Conservation (phyloP, 2,888 invertebrate species). For the Cephus pygmeus region DNA sequence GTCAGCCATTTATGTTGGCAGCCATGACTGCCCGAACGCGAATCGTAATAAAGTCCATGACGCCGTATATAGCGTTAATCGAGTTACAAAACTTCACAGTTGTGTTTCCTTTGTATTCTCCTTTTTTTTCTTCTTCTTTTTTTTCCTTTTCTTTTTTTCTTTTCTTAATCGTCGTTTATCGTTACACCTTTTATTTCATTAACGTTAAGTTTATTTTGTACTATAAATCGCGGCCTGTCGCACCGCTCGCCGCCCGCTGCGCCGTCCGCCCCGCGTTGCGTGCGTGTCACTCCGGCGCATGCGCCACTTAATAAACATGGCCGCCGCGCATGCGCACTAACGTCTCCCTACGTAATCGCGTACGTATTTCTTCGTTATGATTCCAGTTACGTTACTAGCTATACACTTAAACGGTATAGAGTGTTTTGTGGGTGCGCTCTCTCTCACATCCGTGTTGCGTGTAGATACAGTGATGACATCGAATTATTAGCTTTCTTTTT, state of each 20-base stretch:
- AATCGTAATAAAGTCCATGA: neutral
- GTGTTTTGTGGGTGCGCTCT: constrained; percentile 21
- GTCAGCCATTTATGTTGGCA: neutral
- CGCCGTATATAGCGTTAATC: neutral
- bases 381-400: constrained; percentile 41
- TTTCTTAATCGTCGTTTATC: constrained; percentile 30
- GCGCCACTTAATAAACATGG: neutral
- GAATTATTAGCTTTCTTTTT: constrained; percentile 18
- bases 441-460: constrained; percentile 23
- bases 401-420: constrained; percentile 51
- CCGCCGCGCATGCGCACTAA: neutral
- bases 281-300: constrained; percentile 12
- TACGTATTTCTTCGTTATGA: constrained; percentile 16
- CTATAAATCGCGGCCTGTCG: constrained; percentile 56
- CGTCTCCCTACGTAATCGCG: constrained; percentile 2
- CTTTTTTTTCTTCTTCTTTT: constrained; percentile 10
- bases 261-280: constrained; percentile 34
- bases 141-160: constrained; percentile 8
- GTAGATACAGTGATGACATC: constrained; percentile 34
- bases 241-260: constrained; percentile 36
- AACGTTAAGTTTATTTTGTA: constrained; percentile 59
- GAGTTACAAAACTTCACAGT: neutral
- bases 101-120: constrained; percentile 20
- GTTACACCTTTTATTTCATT: constrained; percentile 47
- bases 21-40: neutral